These are phyloP conservation scores for Dipodomys stephensi DNA, from an alignment of 2,113 vertebrate species.

Conservation along the genomic window DNA sequence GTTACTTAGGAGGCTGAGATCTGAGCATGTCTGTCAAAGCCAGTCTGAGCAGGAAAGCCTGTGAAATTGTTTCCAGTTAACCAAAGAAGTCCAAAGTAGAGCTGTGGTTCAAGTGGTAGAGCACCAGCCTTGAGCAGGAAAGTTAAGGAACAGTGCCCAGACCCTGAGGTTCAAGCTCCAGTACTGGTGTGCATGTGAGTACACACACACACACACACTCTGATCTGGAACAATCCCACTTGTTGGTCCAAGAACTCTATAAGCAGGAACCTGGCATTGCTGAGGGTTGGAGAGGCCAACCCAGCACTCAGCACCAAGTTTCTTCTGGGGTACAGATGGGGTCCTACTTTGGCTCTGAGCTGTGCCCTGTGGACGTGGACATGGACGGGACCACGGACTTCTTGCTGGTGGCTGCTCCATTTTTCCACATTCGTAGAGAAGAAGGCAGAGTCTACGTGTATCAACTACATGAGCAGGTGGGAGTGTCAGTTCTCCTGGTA, in stretches of 20 bases:
- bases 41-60: too few relatives aligned
- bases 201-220: too few relatives aligned
- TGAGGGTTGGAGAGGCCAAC: not conserved
- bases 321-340: constrained; percentile 86
- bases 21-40: too few relatives aligned
- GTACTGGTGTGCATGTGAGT: too few relatives aligned
- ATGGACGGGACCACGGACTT: constrained; percentile 83
- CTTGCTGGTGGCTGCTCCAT: constrained; percentile 87
- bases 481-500: constrained; percentile 20
- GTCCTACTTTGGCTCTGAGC: constrained; percentile 89
- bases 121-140: too few relatives aligned
- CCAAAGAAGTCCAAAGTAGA: too few relatives aligned
- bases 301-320: not conserved
- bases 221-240: not conserved
- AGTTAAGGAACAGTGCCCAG: too few relatives aligned
- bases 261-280: not conserved
- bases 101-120: too few relatives aligned
- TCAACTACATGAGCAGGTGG: constrained; percentile 84
- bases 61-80: too few relatives aligned
- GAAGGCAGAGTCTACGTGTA: constrained; percentile 90
- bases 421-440: constrained; percentile 84
- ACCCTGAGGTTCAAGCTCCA: too few relatives aligned
- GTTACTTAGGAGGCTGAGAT: too few relatives aligned
- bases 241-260: not conserved
- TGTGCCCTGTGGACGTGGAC: constrained; percentile 86